Conservation (phyloP, 2,888 invertebrate species). For the Adela reaumurella region DNA sequence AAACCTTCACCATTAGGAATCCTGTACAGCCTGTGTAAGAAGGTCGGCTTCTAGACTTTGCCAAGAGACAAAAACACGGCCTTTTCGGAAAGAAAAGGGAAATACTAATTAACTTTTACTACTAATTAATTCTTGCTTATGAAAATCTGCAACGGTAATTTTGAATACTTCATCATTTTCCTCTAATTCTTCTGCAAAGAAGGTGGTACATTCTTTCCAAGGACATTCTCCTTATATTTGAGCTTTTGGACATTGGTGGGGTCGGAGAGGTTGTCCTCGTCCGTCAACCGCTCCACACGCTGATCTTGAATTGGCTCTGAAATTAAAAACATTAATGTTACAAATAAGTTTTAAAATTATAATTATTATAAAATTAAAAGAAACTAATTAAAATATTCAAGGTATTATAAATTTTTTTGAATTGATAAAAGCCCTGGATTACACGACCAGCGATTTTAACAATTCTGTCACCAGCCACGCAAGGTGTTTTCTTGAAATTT, state of each 20-base stretch:
- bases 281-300: constrained; percentile 63
- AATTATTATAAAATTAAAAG: neutral
- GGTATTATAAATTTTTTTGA: neutral
- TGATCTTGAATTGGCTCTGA: constrained; percentile 71
- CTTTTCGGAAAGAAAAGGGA: no score
- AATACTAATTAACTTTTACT: no score
- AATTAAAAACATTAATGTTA: constrained; percentile 16
- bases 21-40: no score
- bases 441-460: neutral
- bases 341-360: neutral
- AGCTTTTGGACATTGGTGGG: constrained; percentile 65
- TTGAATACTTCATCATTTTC: no score
- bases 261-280: constrained; percentile 53
- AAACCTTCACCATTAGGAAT: no score
- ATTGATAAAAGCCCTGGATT: neutral
- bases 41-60: no score
- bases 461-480: no score
- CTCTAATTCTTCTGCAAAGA: constrained; percentile 44
- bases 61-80: no score
- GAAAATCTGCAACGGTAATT: no score
- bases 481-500: no score
- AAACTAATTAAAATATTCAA: neutral
- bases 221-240: constrained; percentile 62
- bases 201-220: constrained; percentile 64
- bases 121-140: no score